A percentile compares a stretch with the other conserved stretches of the same genome.
Evolutionary conservation across 1,140 invertebrate genomes (phyloP).

Genomic region (Drosophila arizonae): DNA sequence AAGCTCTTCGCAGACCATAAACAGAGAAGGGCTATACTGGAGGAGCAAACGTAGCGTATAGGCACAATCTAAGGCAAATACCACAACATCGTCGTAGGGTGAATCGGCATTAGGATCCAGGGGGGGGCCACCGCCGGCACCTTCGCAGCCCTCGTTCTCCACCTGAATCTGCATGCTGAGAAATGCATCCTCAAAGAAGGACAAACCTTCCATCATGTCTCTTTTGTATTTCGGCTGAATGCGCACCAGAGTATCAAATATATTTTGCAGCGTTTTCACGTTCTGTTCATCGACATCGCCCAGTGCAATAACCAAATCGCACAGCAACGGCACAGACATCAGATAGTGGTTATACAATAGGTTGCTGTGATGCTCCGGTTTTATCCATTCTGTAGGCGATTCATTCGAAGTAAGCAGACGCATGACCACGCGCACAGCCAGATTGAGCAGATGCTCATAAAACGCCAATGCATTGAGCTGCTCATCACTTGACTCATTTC

Average conservation of each 20-base stretch:
- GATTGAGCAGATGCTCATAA: constrained; percentile 85
- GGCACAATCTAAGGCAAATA: constrained; percentile 88
- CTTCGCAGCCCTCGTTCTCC: constrained; percentile 77
- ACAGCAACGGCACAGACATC: constrained; percentile 91
- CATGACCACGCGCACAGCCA: constrained; percentile 88
- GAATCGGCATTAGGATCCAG: constrained; percentile 64
- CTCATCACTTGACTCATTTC: constrained; percentile 43
- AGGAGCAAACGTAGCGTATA: constrained; percentile 87
- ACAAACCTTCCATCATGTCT: constrained; percentile 86
- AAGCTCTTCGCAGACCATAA: constrained; percentile 61
- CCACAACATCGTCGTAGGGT: constrained; percentile 87
- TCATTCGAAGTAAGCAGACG: constrained; percentile 90
- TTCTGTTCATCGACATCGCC: constrained; percentile 85
- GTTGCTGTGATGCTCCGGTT: constrained; percentile 86
- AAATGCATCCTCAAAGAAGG: constrained; percentile 83
- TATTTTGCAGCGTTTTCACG: constrained; percentile 84
- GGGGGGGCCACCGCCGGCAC: constrained; percentile 66
- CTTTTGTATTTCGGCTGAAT: constrained; percentile 88
- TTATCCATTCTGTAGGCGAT: constrained; percentile 88
- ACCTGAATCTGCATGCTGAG: constrained; percentile 76
- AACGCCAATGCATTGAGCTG: constrained; percentile 54
- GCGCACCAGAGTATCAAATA: constrained; percentile 87
- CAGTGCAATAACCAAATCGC: constrained; percentile 90
- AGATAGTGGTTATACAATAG: constrained; percentile 91
- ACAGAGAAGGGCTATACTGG: constrained; percentile 84